These are phyloP conservation scores for Strigamia transsilvanica DNA, from an alignment of 2,888 invertebrate species.

Conservation along the genomic window DNA sequence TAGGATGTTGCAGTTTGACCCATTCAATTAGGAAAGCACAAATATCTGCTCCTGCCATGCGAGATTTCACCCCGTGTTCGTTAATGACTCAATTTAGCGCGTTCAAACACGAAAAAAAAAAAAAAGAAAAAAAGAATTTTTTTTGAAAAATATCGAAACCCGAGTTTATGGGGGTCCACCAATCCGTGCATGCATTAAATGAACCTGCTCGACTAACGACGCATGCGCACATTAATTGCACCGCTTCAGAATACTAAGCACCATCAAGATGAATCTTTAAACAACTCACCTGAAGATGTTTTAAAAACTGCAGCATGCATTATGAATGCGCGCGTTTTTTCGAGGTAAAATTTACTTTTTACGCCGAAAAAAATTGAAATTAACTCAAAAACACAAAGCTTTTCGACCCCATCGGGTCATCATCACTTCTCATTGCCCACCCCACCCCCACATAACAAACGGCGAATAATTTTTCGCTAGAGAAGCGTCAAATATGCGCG, in stretches of 20 bases:
- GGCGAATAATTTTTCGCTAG: not conserved
- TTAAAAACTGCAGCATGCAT: not conserved
- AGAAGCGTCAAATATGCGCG: constrained; percentile 25
- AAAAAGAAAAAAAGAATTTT: not conserved
- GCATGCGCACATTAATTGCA: constrained; percentile 37
- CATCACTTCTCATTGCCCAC: not conserved
- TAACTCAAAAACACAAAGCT: too few relatives aligned
- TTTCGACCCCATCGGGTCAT: not conserved
- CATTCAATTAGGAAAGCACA: constrained; percentile 24
- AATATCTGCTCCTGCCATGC: not conserved
- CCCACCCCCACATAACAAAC: not conserved
- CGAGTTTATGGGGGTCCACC: constrained; percentile 19
- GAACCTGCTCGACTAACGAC: constrained; percentile 31
- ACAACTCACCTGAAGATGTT: constrained; percentile 9
- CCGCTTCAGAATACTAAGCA: constrained; percentile 15
- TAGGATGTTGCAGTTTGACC: constrained; percentile 9
- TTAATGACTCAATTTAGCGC: constrained; percentile 2
- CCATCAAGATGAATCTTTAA: constrained; percentile 14
- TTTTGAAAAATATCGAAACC: not conserved
- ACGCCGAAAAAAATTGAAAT: not conserved
- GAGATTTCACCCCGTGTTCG: not conserved
- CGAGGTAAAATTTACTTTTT: too few relatives aligned
- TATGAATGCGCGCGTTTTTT: too few relatives aligned
- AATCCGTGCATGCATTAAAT: constrained; percentile 38
- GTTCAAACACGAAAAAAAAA: too few relatives aligned